A percentile compares a stretch with the other conserved stretches of the same genome.
Conservation (phyloP, 1,140 invertebrate genomes). For the Lordiphosa stackelbergi region DNA sequence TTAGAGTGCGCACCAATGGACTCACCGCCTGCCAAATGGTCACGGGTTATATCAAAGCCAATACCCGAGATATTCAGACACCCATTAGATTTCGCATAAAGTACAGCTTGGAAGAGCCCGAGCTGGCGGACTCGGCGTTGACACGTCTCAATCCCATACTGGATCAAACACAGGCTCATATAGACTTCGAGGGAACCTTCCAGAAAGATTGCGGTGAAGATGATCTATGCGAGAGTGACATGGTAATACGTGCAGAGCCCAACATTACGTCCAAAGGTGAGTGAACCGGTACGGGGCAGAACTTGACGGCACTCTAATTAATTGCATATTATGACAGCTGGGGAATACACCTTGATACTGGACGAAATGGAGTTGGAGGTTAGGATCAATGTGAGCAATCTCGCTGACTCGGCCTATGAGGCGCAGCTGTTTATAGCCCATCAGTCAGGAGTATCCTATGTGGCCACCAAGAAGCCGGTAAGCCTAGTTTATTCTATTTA, state of each 20-base stretch:
- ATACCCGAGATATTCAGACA: slow-evolving; percentile 89
- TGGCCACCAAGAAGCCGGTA: slow-evolving; percentile 81
- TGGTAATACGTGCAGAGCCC: slow-evolving; percentile 84
- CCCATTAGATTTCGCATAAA: slow-evolving; percentile 91
- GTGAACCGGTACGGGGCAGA: neutral
- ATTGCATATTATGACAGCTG: slow-evolving; percentile 61
- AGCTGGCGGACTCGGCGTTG: slow-evolving; percentile 83
- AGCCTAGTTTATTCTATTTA: slow-evolving; percentile 12
- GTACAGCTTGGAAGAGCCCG: slow-evolving; percentile 86
- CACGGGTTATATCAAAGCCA: slow-evolving; percentile 89
- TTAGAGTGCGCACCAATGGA: slow-evolving; percentile 79
- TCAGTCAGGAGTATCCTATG: slow-evolving; percentile 88
- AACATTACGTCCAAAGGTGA: slow-evolving; percentile 79
- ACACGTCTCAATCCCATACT: slow-evolving; percentile 89
- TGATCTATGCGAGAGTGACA: slow-evolving; percentile 91
- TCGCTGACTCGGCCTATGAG: slow-evolving; percentile 94
- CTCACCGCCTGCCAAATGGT: slow-evolving; percentile 83
- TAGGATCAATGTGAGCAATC: slow-evolving; percentile 86
- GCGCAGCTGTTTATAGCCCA: slow-evolving; percentile 89
- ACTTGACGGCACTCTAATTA: neutral
- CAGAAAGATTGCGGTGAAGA: slow-evolving; percentile 95
- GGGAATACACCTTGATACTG: slow-evolving; percentile 81
- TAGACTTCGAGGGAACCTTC: slow-evolving; percentile 90
- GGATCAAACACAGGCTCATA: slow-evolving; percentile 90
- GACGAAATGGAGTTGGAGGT: slow-evolving; percentile 88